Evolutionary conservation across 2,888 invertebrate genomes (phyloP).

Genomic region (Agrochola macilenta): DNA sequence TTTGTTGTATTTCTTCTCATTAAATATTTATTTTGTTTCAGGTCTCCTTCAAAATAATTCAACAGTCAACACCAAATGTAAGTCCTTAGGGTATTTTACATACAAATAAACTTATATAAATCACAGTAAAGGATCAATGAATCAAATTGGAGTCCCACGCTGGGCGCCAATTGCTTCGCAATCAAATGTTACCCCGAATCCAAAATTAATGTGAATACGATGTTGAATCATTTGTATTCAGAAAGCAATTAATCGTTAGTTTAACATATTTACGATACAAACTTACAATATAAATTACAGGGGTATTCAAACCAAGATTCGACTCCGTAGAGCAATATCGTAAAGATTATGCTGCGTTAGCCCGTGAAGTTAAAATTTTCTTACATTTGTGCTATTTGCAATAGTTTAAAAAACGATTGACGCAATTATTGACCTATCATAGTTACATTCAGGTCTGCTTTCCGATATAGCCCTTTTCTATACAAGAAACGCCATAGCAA

Average conservation of each 20-base stretch:
- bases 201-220: slow-evolving; percentile 56
- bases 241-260: slow-evolving; percentile 44
- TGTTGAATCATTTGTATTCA: slow-evolving; percentile 42
- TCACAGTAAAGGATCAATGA: slow-evolving; percentile 27
- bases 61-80: slow-evolving; percentile 38
- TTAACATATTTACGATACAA: slow-evolving; percentile 23
- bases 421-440: background rate
- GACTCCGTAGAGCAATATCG: background rate
- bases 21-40: slow-evolving; percentile 55
- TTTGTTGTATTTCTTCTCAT: background rate
- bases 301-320: slow-evolving; percentile 3
- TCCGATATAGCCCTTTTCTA: background rate
- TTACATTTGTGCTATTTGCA: background rate
- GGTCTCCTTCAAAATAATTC: slow-evolving; percentile 28
- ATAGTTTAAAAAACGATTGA: too few species aligned
- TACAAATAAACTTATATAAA: slow-evolving; percentile 24
- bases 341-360: background rate
- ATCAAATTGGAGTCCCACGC: slow-evolving; percentile 53
- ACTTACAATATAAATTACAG: slow-evolving; percentile 2
- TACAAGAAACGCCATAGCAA: background rate
- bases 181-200: slow-evolving; percentile 37
- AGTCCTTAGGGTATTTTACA: slow-evolving; percentile 39
- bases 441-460: background rate
- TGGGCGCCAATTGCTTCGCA: slow-evolving; percentile 60
- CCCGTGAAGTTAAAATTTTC: too few species aligned